These are phyloP conservation scores for Drepana arcuata DNA, from an alignment of 1,140 invertebrate genomes.

Conservation along the genomic window DNA sequence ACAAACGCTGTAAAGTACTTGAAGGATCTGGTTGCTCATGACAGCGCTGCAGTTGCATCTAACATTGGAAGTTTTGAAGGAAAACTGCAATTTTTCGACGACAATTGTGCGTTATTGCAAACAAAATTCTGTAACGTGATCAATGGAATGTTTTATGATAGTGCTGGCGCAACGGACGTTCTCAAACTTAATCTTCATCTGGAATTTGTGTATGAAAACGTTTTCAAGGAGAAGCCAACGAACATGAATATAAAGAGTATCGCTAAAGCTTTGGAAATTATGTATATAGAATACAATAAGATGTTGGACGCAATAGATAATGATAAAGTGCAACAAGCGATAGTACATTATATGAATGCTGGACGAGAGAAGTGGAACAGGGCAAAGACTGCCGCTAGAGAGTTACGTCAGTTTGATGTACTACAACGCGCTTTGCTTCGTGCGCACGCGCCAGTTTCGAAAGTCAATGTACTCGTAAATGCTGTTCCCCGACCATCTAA, in stretches of 20 bases:
- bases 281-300: slow-evolving; percentile 42
- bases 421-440: slow-evolving; percentile 34
- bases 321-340: slow-evolving; percentile 26
- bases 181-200: slow-evolving; percentile 45
- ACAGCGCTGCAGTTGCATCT: slow-evolving; percentile 25
- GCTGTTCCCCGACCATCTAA: too few relatives aligned
- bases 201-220: slow-evolving; percentile 49
- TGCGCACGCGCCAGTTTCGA: slow-evolving; percentile 17
- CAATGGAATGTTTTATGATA: slow-evolving; percentile 43
- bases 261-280: slow-evolving; percentile 36
- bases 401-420: slow-evolving; percentile 35
- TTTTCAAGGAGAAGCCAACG: slow-evolving; percentile 38
- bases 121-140: slow-evolving; percentile 42
- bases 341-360: slow-evolving; percentile 25
- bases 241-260: slow-evolving; percentile 34
- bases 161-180: slow-evolving; percentile 33
- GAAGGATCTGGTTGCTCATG: slow-evolving; percentile 30
- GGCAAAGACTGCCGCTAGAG: slow-evolving; percentile 35
- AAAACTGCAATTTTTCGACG: slow-evolving; percentile 26
- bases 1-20: slow-evolving; percentile 28
- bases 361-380: slow-evolving; percentile 28
- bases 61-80: slow-evolving; percentile 33
- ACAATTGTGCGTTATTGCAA: slow-evolving; percentile 29
- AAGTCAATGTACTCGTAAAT: slow-evolving; percentile 3
- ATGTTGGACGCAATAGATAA: slow-evolving; percentile 32